Percentiles rank a stretch among this genome's conserved stretches.
Conservation (phyloP, 2,888 invertebrate genomes). For the Synanthedon formicaeformis region DNA sequence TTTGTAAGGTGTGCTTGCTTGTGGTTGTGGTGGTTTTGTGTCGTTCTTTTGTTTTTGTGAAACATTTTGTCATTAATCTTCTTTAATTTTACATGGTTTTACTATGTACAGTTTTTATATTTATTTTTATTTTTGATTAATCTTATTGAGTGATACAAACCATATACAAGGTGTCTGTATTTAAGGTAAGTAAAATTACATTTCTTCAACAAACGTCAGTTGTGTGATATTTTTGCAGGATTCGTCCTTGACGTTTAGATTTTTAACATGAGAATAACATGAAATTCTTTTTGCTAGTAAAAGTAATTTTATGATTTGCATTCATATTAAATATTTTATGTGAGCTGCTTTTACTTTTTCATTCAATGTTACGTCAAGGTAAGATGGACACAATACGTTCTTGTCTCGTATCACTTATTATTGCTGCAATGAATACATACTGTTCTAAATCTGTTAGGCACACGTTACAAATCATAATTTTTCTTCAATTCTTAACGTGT, state of each 20-base stretch:
- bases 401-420: background rate
- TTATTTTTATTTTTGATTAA: background rate
- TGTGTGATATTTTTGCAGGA: constrained; percentile 12
- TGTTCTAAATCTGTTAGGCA: no score
- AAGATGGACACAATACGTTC: constrained; percentile 16
- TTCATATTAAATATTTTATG: no score
- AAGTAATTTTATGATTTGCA: no score
- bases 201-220: constrained; percentile 16
- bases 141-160: background rate
- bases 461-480: no score
- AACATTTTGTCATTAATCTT: constrained; percentile 10
- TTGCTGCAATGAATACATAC: background rate
- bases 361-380: constrained; percentile 19
- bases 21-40: constrained; percentile 7
- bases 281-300: no score
- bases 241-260: constrained; percentile 36
- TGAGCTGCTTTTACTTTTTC: no score
- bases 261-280: constrained; percentile 8
- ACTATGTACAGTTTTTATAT: background rate
- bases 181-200: constrained; percentile 12
- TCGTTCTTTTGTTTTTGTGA: constrained; percentile 23
- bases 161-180: background rate
- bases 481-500: no score
- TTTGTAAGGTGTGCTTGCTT: constrained; percentile 15
- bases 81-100: background rate